Conservation (phyloP, 2,113 vertebrate species). For the Corythornis cristatus region DNA sequence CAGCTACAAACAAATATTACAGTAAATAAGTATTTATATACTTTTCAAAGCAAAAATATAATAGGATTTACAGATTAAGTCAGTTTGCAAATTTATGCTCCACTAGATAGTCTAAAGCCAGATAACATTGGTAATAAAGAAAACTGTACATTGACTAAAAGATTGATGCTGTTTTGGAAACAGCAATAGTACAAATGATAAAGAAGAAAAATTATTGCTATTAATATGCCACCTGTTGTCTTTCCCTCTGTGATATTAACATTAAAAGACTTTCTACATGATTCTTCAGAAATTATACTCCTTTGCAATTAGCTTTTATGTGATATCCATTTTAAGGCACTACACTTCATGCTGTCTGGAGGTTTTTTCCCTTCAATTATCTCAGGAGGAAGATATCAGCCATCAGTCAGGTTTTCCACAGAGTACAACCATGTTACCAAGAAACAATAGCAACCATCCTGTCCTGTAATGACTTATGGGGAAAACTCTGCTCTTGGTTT, state of each 20-base stretch:
- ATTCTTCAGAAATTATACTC: background rate
- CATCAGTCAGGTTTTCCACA: background rate
- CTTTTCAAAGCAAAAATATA: background rate
- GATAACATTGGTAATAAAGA: background rate
- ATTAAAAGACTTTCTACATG: background rate
- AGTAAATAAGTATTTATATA: background rate
- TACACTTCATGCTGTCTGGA: background rate
- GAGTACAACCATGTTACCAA: background rate
- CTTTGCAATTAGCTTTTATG: background rate
- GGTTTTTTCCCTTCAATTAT: background rate
- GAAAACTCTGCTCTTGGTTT: background rate
- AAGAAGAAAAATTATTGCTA: conserved; percentile 25
- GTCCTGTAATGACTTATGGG: background rate
- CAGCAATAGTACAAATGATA: background rate
- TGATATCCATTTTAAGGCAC: background rate
- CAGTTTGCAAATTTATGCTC: background rate
- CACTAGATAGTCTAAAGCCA: background rate
- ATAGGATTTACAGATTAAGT: background rate
- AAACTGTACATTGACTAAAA: background rate
- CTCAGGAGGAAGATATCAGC: background rate
- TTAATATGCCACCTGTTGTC: conserved; percentile 33
- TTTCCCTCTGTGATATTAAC: conserved; percentile 37
- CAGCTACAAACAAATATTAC: background rate
- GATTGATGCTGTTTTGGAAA: background rate
- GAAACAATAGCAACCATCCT: background rate